Percentiles rank a stretch among this genome's conserved stretches.
These are phyloP conservation scores for Siniperca chuatsi DNA, from an alignment of 2,113 vertebrate species.

Conservation along the genomic window DNA sequence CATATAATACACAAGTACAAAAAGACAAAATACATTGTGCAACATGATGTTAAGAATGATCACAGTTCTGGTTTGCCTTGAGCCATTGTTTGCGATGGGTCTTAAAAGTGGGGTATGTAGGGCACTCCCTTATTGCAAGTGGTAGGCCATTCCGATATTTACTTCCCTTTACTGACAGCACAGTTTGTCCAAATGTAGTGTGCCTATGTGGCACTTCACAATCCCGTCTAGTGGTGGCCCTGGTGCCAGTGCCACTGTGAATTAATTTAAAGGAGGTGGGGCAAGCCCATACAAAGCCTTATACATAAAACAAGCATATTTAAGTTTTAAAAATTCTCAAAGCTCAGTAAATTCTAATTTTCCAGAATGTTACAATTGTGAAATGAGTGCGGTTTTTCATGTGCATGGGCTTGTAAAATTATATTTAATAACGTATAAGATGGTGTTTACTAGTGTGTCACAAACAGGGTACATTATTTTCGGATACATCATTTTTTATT, in stretches of 20 bases:
- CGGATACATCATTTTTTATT: slow-evolving; percentile 15
- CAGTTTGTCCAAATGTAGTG: not conserved
- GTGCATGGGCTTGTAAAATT: slow-evolving; percentile 27
- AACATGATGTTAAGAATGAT: no score
- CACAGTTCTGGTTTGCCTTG: not conserved
- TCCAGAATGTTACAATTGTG: no score
- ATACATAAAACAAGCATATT: no score
- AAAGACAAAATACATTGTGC: no score
- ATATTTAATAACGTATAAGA: slow-evolving; percentile 2
- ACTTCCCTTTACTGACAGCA: not conserved
- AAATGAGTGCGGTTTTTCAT: not conserved
- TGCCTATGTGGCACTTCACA: not conserved
- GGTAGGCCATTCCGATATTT: not conserved
- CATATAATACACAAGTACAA: no score
- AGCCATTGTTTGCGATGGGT: not conserved
- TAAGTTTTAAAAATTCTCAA: no score
- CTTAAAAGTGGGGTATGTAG: not conserved
- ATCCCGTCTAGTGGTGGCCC: not conserved
- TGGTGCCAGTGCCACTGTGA: not conserved
- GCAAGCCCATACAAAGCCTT: no score
- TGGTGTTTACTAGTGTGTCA: slow-evolving; percentile 13
- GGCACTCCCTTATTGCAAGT: not conserved
- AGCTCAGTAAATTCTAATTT: no score
- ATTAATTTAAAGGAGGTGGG: no score
- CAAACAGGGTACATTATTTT: slow-evolving; percentile 13